Percentiles rank a stretch among this genome's conserved stretches.
Conservation (phyloP, 2,113 vertebrate genomes). For the Trichomycterus rosablanca region DNA sequence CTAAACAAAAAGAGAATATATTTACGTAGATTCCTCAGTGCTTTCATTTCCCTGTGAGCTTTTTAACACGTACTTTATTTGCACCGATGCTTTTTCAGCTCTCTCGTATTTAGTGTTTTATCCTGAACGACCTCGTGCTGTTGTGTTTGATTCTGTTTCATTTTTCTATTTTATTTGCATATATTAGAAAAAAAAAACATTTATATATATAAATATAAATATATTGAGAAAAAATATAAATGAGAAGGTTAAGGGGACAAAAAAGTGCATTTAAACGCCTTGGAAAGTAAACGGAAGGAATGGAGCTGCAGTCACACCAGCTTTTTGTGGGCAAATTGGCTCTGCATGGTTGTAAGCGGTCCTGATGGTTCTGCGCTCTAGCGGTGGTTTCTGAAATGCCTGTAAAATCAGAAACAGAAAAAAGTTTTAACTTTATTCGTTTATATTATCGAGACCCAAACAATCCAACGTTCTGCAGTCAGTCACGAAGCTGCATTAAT, state of each 20-base stretch:
- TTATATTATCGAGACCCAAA: too few relatives aligned
- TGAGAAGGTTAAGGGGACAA: neutral
- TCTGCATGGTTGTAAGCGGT: too few relatives aligned
- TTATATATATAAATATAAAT: constrained; percentile 1
- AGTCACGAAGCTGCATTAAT: too few relatives aligned
- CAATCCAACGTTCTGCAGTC: too few relatives aligned
- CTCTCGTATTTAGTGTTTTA: constrained; percentile 58
- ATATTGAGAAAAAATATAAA: neutral
- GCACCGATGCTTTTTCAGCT: constrained; percentile 60
- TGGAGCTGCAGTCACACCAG: neutral
- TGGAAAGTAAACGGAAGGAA: constrained; percentile 1
- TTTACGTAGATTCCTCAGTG: constrained; percentile 66
- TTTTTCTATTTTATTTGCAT: constrained; percentile 28
- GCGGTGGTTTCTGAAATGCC: too few relatives aligned
- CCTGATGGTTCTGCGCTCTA: too few relatives aligned
- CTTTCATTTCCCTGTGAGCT: constrained; percentile 51
- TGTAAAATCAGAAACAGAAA: neutral
- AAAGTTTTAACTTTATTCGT: too few relatives aligned
- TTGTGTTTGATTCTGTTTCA: constrained; percentile 43
- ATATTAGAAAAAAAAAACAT: neutral
- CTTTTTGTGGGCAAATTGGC: neutral
- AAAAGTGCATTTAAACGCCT: constrained; percentile 46
- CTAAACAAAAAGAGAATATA: constrained; percentile 57
- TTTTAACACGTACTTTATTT: constrained; percentile 61
- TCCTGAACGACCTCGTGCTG: constrained; percentile 51